Evolutionary conservation across 2,113 vertebrate genomes (phyloP).

Genomic region (Mormoops blainvillei): DNA sequence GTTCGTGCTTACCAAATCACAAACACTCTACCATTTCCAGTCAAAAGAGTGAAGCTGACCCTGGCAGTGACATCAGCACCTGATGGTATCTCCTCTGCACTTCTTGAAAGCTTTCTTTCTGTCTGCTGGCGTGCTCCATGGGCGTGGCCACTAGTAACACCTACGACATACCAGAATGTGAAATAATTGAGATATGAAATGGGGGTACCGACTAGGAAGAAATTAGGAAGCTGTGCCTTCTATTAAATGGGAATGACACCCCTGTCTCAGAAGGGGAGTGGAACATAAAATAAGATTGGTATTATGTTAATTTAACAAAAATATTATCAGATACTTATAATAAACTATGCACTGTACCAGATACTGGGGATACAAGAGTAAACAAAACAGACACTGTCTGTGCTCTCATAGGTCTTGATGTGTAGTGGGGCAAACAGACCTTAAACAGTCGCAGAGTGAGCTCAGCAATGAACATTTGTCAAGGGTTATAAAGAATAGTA

Average conservation of each 20-base stretch:
- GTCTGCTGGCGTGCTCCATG: not conserved
- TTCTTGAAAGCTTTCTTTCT: not conserved
- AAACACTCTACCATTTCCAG: constrained; percentile 1
- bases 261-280: not conserved
- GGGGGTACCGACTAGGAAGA: not conserved
- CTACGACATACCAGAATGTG: not conserved
- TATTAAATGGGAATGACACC: not conserved
- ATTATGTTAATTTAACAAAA: not conserved
- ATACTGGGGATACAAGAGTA: not conserved
- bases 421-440: not conserved
- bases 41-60: not conserved
- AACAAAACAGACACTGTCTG: not conserved
- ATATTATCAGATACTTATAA: not conserved
- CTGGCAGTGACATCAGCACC: not conserved
- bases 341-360: not conserved
- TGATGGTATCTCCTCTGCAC: not conserved
- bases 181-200: not conserved
- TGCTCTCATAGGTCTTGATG: not conserved
- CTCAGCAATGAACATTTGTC: not conserved
- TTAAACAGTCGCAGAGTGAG: not conserved
- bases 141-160: not conserved
- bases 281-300: not conserved
- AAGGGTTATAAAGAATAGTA: not conserved
- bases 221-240: not conserved
- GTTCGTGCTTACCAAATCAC: not conserved